phyloP scores from a whole-genome alignment of 2,113 vertebrate genomes.

The Planiliza haematocheilus region DNA sequence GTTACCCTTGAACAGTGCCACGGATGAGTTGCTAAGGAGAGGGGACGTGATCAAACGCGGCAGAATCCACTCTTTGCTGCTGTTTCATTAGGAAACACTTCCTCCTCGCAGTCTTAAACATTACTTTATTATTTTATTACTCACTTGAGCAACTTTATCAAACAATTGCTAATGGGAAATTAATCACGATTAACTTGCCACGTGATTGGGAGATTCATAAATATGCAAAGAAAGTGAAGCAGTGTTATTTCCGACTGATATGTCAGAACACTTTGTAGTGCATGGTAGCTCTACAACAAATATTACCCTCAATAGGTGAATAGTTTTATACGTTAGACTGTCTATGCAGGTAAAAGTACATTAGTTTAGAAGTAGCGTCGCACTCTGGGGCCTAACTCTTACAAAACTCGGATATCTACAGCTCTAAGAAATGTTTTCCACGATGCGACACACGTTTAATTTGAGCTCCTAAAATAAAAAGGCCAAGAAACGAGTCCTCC shows the following conservation, averaged over 20 bases:
- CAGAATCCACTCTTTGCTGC: slow-evolving; percentile 30
- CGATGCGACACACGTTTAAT: too few relatives aligned
- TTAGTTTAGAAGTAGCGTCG: too few relatives aligned
- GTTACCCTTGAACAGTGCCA: slow-evolving; percentile 77
- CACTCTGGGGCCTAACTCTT: too few relatives aligned
- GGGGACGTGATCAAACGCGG: slow-evolving; percentile 54
- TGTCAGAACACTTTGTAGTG: too few relatives aligned
- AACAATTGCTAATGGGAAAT: slow-evolving; percentile 33
- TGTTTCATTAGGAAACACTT: slow-evolving; percentile 22
- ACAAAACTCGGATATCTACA: too few relatives aligned
- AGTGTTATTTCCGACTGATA: not conserved
- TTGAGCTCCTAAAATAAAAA: too few relatives aligned
- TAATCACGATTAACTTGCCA: slow-evolving; percentile 29
- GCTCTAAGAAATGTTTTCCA: too few relatives aligned
- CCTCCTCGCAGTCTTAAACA: slow-evolving; percentile 30
- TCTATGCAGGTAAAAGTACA: too few relatives aligned
- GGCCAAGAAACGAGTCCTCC: not conserved
- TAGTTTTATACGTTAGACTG: too few relatives aligned
- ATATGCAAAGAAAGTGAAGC: slow-evolving; percentile 13
- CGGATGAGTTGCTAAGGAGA: slow-evolving; percentile 64
- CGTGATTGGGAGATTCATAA: slow-evolving; percentile 19
- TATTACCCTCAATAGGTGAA: too few relatives aligned
- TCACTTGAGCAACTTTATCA: slow-evolving; percentile 29
- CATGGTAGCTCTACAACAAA: too few relatives aligned
- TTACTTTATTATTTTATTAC: slow-evolving; percentile 41